A percentile compares a stretch with the other conserved stretches of the same genome.
These are phyloP conservation scores for Chloropsis cyanopogon DNA, from an alignment of 2,113 vertebrate genomes.

Conservation along the genomic window DNA sequence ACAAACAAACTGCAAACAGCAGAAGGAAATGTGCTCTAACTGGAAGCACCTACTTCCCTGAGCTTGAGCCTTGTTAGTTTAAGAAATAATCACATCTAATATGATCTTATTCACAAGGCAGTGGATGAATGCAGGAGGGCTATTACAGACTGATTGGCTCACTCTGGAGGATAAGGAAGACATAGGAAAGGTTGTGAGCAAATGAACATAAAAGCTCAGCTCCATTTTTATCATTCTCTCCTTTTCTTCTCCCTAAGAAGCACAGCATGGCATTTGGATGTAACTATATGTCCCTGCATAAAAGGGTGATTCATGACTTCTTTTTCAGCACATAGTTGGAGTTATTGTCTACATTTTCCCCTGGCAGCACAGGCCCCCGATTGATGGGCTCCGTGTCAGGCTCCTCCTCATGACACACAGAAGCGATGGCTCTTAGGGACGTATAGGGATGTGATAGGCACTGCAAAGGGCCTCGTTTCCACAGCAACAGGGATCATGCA, in stretches of 20 bases:
- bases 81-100: not conserved
- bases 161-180: not conserved
- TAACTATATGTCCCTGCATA: not conserved
- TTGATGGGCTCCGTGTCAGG: not conserved
- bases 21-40: conserved; percentile 47
- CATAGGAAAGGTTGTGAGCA: not conserved
- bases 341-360: not conserved
- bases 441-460: not conserved
- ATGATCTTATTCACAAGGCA: not conserved
- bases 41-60: conserved; percentile 7
- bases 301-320: not conserved
- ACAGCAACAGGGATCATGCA: conserved; percentile 8
- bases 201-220: not conserved
- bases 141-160: not conserved
- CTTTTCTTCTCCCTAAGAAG: not conserved
- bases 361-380: conserved; percentile 7
- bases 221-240: not conserved
- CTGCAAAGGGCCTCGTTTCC: conserved; percentile 22
- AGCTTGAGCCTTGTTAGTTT: not conserved
- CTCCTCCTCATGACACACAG: not conserved
- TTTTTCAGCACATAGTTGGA: not conserved
- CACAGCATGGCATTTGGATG: not conserved
- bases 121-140: not conserved
- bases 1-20: conserved; percentile 68
- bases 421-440: conserved; percentile 3